Evolutionary conservation across 2,113 vertebrate genomes (phyloP).

Genomic region (Syrmaticus mikado): DNA sequence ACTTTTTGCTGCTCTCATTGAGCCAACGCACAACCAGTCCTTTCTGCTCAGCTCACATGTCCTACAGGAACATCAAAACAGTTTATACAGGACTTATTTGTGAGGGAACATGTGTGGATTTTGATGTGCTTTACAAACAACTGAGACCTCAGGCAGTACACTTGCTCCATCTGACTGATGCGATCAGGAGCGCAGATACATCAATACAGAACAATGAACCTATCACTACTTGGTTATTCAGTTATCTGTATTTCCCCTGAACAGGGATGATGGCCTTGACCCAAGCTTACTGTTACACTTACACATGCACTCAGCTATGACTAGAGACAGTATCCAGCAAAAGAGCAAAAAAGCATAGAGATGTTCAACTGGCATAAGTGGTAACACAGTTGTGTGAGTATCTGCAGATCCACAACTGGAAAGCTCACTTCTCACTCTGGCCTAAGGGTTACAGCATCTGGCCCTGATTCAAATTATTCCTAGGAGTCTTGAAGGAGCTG

Average conservation of each 20-base stretch:
- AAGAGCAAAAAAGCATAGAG: background rate
- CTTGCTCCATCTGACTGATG: background rate
- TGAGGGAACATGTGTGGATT: background rate
- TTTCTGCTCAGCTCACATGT: background rate
- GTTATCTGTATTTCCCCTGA: background rate
- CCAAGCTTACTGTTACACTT: background rate
- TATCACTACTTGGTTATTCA: conserved; percentile 20
- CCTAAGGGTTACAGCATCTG: background rate
- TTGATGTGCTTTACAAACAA: background rate
- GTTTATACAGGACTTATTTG: background rate
- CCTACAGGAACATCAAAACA: background rate
- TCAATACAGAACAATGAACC: background rate
- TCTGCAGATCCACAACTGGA: background rate
- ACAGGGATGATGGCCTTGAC: background rate
- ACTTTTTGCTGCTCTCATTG: background rate
- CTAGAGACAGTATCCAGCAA: background rate
- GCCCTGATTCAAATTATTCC: background rate
- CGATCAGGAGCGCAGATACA: background rate
- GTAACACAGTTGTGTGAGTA: rapidly evolving
- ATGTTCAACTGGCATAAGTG: background rate
- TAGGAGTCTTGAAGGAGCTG: background rate
- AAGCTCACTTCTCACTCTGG: background rate
- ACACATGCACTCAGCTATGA: background rate
- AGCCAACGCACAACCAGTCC: background rate
- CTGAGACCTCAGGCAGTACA: background rate